Evolutionary conservation across 2,888 invertebrate genomes (phyloP), one percentile per base, ranked within the genome.

Genomic region (Lithodes maja): DNA sequence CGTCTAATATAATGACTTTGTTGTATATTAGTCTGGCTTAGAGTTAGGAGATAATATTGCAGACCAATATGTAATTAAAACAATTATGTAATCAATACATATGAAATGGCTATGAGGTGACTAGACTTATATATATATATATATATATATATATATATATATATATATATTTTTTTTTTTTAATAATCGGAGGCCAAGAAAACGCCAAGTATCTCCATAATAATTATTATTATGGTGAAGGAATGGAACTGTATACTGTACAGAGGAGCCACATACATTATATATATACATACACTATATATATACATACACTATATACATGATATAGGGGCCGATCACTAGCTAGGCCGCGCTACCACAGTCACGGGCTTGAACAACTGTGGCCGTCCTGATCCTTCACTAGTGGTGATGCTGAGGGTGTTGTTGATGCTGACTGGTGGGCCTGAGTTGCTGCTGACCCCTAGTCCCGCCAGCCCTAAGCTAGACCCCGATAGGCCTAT

Each of bases 231-330:
- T 87, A 77, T 61, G 61, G 12, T 61, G 61, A 61, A 61, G 61
- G 61, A 61, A 61, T 5, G 61, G 1, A 61, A 61, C 0, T 5
- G 61, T 7, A 12, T 33, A 74, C 75, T 53, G 55, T 84, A 84
- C 75, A 84, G 74, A 84, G 33, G 33, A 33, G 33, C 33, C 33
- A 84, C 52, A 77, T 86, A 81, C 75, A 81, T 52, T 69, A 61
- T 86, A 52, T 87, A 87, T 77, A 86, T 80, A 87, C 54, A 53
- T 83, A 83, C n/a, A n/a, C n/a, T n/a, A n/a, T n/a, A n/a, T n/a
- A n/a, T n/a, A 87, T 87, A 87, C 87, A 87, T 83, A 87, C 87
- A 87, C 61, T 80, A 86, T 86, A 80, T 86, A 86, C 86, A 85
- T 7, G 49, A 15, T 53, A 53, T 33, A 15, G 83, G 74, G 49